Base-by-base conservation (phyloP, 2,888 invertebrate species). In the Drosophila atripex region DNA sequence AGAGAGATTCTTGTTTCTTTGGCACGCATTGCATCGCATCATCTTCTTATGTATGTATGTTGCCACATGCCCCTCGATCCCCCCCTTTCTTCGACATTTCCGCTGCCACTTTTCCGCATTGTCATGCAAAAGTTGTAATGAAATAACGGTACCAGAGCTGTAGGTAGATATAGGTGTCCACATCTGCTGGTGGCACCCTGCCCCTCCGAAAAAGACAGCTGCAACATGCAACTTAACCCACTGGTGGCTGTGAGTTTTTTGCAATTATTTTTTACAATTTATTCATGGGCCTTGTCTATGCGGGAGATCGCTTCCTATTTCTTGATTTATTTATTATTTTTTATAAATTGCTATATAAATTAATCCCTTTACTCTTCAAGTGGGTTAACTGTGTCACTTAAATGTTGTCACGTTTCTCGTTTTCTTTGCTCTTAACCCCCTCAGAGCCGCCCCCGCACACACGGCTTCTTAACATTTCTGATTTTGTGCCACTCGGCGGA, bases 71-170 rank as follows among this genome's bases (percentile, higher is more conserved):
- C 21, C 5, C 18, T 18, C 18, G 18, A 18, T 18, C 18, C 18
- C 38, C 49, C 14, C 30, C 32, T 12, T 16, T 1, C 9, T 18
- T 25, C 25, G 7, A 25, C 25, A 25, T 25, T 25, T 25, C 7
- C 7, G 43, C 30, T 38, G 43, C 16, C 30, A 30, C 39, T 54
- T 51, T 58, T 73, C 60, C 69, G 88, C 88, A 88, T 88, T 88
- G 80, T 80, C 88, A 80, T 88, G 88, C 80, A 80, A 85, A 87
- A 76, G 79, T 78, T 82, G 83, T 87, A 87, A 80, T 87, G 88
- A 88, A 80, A 87, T 80, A 80, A 87, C 80, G 88, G 88, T 60
- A 70, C 69, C 69, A 49, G 58, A 68, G 43, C 45, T 32, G 52
- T 30, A 58, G 58, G 71, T 30, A 51, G 18, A 18, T 41, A 18